Evolutionary conservation across 2,888 invertebrate species (phyloP).

Genomic region (Pristionchus entomophagus): DNA sequence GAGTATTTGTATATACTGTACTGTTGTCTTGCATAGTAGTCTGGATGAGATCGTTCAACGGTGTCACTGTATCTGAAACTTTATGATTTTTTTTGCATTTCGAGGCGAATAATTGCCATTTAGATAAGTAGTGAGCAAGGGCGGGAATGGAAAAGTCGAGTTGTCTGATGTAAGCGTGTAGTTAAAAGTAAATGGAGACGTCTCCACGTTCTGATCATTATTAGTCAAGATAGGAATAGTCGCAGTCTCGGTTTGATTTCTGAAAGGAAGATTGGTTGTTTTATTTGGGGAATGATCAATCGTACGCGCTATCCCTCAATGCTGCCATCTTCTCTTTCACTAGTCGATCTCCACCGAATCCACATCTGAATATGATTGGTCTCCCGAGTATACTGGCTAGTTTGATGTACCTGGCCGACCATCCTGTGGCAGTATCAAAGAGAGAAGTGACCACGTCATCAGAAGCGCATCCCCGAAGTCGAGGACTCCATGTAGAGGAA

Average conservation of each 20-base stretch:
- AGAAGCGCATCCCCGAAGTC: constrained; percentile 33
- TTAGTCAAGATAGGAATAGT: neutral
- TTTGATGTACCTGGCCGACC: constrained; percentile 1
- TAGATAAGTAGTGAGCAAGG: neutral
- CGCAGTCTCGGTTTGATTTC: neutral
- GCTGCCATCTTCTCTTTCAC: neutral
- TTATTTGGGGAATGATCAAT: neutral
- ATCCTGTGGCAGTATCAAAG: constrained; percentile 20
- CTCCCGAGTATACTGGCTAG: neutral
- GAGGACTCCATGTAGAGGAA: neutral
- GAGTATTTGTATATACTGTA: neutral
- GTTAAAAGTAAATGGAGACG: neutral
- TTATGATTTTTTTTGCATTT: neutral
- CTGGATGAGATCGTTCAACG: neutral
- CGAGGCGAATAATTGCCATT: neutral
- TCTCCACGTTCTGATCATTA: too few relatives aligned
- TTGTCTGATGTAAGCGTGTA: neutral
- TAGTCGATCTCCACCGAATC: constrained; percentile 28
- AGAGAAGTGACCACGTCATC: constrained; percentile 30
- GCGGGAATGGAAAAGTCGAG: neutral
- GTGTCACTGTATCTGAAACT: neutral
- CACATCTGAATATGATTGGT: neutral
- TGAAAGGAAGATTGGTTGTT: neutral
- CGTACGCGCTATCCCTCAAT: neutral
- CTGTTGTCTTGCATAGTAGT: neutral